A percentile compares a stretch with the other conserved stretches of the same genome.
These are phyloP conservation scores for Stichodactyla helianthus DNA, from an alignment of 64 coral and sea anemone species.

Conservation along the genomic window DNA sequence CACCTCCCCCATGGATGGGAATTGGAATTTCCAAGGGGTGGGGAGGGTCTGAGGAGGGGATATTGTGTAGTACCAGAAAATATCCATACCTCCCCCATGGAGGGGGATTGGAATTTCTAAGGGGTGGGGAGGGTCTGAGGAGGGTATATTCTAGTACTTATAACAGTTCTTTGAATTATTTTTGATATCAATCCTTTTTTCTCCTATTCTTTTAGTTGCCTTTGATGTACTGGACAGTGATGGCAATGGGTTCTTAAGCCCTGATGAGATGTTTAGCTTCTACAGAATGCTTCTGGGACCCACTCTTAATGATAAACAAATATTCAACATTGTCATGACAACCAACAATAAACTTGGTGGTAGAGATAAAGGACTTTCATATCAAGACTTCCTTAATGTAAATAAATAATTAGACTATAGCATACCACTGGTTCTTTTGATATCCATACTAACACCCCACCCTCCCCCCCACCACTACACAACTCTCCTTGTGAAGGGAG, in stretches of 20 bases:
- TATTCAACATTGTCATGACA: slow-evolving; percentile 28
- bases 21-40: not conserved
- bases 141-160: too few relatives aligned
- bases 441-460: too few relatives aligned
- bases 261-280: slow-evolving; percentile 50
- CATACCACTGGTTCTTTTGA: too few relatives aligned
- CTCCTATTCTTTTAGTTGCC: slow-evolving; percentile 26
- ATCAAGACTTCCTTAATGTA: slow-evolving; percentile 46
- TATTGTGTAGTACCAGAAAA: too few relatives aligned
- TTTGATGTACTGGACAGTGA: slow-evolving; percentile 50
- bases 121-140: too few relatives aligned
- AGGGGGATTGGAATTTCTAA: too few relatives aligned
- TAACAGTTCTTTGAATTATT: not conserved
- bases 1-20: too few relatives aligned
- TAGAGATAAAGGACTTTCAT: slow-evolving; percentile 31
- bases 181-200: not conserved
- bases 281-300: slow-evolving; percentile 49
- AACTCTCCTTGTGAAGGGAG: too few relatives aligned
- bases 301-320: slow-evolving; percentile 30
- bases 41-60: too few relatives aligned
- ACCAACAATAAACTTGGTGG: slow-evolving; percentile 10
- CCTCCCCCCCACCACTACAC: not conserved
- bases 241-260: slow-evolving; percentile 34
- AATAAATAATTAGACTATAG: not conserved
- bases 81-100: too few relatives aligned